Evolutionary conservation across 2,888 invertebrate species (phyloP), one percentile per base, ranked within the genome.

Genomic region (Drosophila atripex): DNA sequence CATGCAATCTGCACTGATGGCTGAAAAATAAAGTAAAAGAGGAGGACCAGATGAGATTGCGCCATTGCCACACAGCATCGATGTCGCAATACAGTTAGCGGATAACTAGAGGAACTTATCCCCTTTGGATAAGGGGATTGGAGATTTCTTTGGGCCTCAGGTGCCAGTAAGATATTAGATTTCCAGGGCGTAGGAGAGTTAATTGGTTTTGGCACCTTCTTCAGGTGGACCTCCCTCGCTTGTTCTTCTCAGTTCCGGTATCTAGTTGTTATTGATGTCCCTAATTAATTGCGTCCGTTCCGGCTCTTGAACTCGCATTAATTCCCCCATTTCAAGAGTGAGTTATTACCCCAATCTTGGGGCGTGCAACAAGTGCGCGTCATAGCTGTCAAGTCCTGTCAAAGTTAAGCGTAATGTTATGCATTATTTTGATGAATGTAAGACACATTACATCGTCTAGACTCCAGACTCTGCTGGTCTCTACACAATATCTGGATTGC

Each of bases 171-270:
- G 39, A 57, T 74, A 69, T 83, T 57, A 58, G 39, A 49, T 80
- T 66, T 35, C 65, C 64, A 25, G 71, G 63, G 51, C 68, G 45
- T 53, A 41, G 38, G 61, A 56, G 58, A 68, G 53, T 56, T 77
- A 80, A 87, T 86, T 80, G 75, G 75, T 63, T 71, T 73, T 80
- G 46, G 41, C 71, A 73, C 66, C 75, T 60, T 69, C 51, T 52
- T 80, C 69, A 73, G 65, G 52, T 75, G n/a, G 28, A 51, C 38
- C 30, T 21, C 2, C n/a, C 68, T 51, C 47, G 76, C 59, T 60
- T 59, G 60, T 32, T 56, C 63, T 39, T 14, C 59, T 66, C 54
- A 60, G 28, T 11, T 38, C 38, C 50, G 49, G 51, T 49, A 43
- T 50, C 59, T 28, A 23, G 9, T 51, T 25, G 41, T 71, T 70